Evolutionary conservation across 2,888 invertebrate species (phyloP), one percentile per base, ranked within the genome.

Genomic region (Lasioglossum villosulum): DNA sequence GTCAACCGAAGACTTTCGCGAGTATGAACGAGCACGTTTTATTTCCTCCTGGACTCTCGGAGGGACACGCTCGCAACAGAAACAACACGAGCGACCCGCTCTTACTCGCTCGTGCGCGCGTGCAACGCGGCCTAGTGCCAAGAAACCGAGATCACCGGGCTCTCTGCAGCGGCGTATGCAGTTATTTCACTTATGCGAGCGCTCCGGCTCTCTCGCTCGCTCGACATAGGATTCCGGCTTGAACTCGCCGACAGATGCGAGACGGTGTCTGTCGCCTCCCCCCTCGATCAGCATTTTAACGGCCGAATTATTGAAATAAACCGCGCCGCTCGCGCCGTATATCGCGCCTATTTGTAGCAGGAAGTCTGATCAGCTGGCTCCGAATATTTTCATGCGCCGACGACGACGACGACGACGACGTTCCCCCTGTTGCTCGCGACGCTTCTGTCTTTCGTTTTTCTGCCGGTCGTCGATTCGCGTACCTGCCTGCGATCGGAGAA

Each of bases 241-340:
- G 85, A 79, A 86, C 88, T 86, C 87, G 90, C 87, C 92, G 93
- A 93, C 93, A 92, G 92, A 93, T 90, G 92, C 90, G 88, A 86
- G 74, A 90, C 89, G 88, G 90, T 82, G 88, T 88, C 86, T 84
- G 86, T 86, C 88, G 81, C 86, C 80, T 84, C 87, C 86, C 83
- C 85, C 87, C 80, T 91, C 92, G 92, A 93, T 93, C 93, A 93
- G 91, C 93, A 93, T 93, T 93, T 93, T 93, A 94, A 94, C 91
- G 92, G 91, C 90, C 91, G 91, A 93, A 94, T 94, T 93, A 94
- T 94, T 93, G 93, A 92, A 93, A 94, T 92, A 93, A 93, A 93
- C 89, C 88, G 88, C 84, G 73, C 37, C 59, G 37, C 56, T 72
- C 37, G 79, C 39, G 56, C 72, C 48, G 37, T 56, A 16, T 63